phyloP scores from a whole-genome alignment of 2,888 invertebrate species.

The Andrena hattorfiana region DNA sequence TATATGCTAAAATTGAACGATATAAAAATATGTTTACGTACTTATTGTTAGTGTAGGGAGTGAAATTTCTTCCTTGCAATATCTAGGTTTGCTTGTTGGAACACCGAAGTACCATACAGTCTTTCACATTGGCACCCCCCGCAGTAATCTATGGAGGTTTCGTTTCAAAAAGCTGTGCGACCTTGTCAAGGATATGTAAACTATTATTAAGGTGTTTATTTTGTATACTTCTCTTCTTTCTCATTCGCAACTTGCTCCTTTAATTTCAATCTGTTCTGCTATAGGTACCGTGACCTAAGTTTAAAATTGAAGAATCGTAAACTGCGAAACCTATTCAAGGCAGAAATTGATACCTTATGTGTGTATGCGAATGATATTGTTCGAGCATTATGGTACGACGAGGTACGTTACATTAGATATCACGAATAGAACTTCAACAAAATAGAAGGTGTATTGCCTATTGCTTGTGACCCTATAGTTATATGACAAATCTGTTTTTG shows the following conservation, averaged over 20 bases:
- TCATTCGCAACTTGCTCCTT: constrained; percentile 10
- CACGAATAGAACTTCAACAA: not conserved
- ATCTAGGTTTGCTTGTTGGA: constrained; percentile 70
- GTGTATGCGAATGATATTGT: constrained; percentile 74
- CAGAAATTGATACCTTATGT: constrained; percentile 58
- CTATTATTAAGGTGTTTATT: constrained; percentile 74
- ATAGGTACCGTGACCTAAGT: constrained; percentile 72
- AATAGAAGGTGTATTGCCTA: no score
- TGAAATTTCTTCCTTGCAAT: constrained; percentile 5
- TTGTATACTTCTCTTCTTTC: not conserved
- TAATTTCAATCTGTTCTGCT: constrained; percentile 23
- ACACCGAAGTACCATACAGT: constrained; percentile 60
- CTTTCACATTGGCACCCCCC: constrained; percentile 78
- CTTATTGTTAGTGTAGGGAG: not conserved
- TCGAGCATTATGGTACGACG: constrained; percentile 75
- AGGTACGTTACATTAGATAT: constrained; percentile 45
- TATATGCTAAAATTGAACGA: constrained; percentile 41
- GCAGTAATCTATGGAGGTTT: constrained; percentile 80
- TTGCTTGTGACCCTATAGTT: not conserved
- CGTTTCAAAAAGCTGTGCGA: constrained; percentile 70
- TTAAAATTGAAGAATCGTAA: constrained; percentile 56
- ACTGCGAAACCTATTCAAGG: constrained; percentile 36
- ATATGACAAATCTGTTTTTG: constrained; percentile 7
- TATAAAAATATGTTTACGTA: not conserved
- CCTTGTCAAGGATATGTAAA: constrained; percentile 78